Conservation (phyloP, 2,888 invertebrate species). For the Epinotia ramella region DNA sequence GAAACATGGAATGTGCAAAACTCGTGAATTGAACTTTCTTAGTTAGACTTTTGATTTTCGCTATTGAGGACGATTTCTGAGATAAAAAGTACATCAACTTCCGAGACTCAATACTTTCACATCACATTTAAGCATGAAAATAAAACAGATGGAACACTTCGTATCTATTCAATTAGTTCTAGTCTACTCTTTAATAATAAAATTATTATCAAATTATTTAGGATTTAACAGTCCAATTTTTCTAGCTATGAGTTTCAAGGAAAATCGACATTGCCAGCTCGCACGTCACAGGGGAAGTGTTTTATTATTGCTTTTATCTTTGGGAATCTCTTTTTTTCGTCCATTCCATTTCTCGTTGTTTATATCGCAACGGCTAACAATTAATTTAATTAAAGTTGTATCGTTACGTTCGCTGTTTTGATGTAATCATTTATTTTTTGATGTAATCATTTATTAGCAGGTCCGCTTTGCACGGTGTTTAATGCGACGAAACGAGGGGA, state of each 20-base stretch:
- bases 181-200: no score
- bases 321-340: slow-evolving; percentile 73
- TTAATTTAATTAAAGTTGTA: slow-evolving; percentile 83
- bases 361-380: slow-evolving; percentile 79
- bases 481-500: slow-evolving; percentile 50
- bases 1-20: no score
- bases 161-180: no score
- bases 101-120: no score
- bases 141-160: no score
- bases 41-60: no score
- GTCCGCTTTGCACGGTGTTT: slow-evolving; percentile 52
- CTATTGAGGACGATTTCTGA: no score
- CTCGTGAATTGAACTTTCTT: no score
- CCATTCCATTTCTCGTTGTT: slow-evolving; percentile 78
- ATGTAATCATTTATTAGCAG: slow-evolving; percentile 58
- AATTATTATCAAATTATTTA: no score
- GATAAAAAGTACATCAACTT: no score
- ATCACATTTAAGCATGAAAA: no score
- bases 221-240: no score
- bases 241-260: neutral
- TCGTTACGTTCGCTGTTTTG: slow-evolving; percentile 66
- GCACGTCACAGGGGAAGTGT: slow-evolving; percentile 73
- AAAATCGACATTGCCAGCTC: slow-evolving; percentile 55
- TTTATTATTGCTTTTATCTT: slow-evolving; percentile 82
- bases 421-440: slow-evolving; percentile 69